phyloP scores from a whole-genome alignment of 2,888 invertebrate species.

The Empis stercorea region DNA sequence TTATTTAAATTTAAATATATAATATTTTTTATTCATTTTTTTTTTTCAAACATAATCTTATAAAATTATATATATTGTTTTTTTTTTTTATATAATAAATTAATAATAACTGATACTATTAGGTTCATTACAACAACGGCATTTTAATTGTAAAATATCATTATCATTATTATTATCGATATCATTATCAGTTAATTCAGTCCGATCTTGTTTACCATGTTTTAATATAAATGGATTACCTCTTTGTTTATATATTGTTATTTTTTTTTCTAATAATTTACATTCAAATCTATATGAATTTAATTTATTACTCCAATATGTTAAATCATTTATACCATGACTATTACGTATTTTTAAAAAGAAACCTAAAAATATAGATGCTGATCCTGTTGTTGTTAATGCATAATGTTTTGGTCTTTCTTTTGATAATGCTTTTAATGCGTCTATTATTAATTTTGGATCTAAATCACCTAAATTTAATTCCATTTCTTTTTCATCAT shows the following conservation, averaged over 20 bases:
- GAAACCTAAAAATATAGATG: slow-evolving; percentile 42
- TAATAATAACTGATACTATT: too few species aligned
- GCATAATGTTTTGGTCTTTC: slow-evolving; percentile 49
- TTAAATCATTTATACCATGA: slow-evolving; percentile 16
- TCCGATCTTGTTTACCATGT: too few species aligned
- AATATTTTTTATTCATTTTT: too few species aligned
- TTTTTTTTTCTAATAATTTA: slow-evolving; percentile 3
- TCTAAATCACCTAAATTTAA: slow-evolving; percentile 1
- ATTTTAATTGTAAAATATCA: too few species aligned
- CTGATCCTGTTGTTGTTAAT: slow-evolving; percentile 39
- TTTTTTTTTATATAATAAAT: too few species aligned
- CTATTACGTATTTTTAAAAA: slow-evolving; percentile 43
- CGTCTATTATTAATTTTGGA: slow-evolving; percentile 38
- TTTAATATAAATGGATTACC: slow-evolving; percentile 3
- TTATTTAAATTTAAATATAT: too few species aligned
- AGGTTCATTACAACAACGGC: too few species aligned
- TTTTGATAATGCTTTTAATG: slow-evolving; percentile 40
- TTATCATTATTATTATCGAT: too few species aligned
- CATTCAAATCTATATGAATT: slow-evolving; percentile 6
- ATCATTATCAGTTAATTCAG: too few species aligned
- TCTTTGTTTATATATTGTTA: slow-evolving; percentile 1
- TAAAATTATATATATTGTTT: too few species aligned
- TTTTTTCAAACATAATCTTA: too few species aligned
- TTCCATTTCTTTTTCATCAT: background rate
- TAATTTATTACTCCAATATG: slow-evolving; percentile 4